A percentile compares a stretch with the other conserved stretches of the same genome.
These are phyloP conservation scores for Staurois parvus DNA, from an alignment of 2,797 vertebrate genomes.

Conservation along the genomic window DNA sequence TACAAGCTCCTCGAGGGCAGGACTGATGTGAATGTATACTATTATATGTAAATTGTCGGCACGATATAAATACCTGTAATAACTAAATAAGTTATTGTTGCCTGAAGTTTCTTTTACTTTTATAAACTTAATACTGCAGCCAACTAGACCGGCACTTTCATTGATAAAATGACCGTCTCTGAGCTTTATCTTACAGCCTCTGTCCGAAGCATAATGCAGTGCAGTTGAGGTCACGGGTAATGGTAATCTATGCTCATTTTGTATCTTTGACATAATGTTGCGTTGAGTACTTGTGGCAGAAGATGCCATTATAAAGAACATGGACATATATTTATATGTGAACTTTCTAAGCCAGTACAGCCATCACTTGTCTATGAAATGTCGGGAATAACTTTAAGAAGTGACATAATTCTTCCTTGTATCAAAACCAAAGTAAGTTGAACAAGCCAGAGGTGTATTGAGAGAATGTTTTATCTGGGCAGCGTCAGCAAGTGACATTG, in stretches of 20 bases:
- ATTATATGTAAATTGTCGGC: too few species aligned
- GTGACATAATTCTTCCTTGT: slow-evolving; percentile 5
- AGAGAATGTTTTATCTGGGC: background rate
- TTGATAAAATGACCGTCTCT: background rate
- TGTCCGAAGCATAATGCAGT: too few species aligned
- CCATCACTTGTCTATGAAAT: slow-evolving; percentile 36
- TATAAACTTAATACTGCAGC: background rate
- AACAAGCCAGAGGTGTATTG: background rate
- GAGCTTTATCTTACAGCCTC: slow-evolving; percentile 3
- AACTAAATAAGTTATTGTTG: too few species aligned
- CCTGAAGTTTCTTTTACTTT: background rate
- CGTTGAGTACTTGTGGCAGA: slow-evolving; percentile 16
- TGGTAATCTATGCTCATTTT: slow-evolving; percentile 17
- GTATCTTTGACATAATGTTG: slow-evolving; percentile 27
- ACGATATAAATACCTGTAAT: too few species aligned
- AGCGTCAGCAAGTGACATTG: too few species aligned
- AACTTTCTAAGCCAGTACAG: slow-evolving; percentile 29
- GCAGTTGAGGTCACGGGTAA: slow-evolving; percentile 13
- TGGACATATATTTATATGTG: slow-evolving; percentile 40
- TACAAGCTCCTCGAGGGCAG: too few species aligned
- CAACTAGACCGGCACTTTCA: background rate
- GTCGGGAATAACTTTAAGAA: slow-evolving; percentile 3
- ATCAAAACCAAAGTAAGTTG: background rate
- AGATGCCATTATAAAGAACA: slow-evolving; percentile 20
- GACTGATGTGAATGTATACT: too few species aligned